Evolutionary conservation across 2,113 vertebrate species (phyloP).

Genomic region (human): GRCh38 chr6:111444501-111445000

Average conservation of each 20-base stretch:
- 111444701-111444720: neutral
- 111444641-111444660: constrained; percentile 33
- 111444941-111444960: neutral
- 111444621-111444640: neutral
- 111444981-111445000: neutral
- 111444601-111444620: neutral
- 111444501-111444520: neutral
- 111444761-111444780: neutral
- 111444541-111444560: neutral
- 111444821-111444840: neutral
- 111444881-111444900: neutral
- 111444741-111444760: neutral
- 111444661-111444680: neutral
- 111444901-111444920: neutral
- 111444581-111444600: neutral
- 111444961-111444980: neutral
- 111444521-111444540: neutral
- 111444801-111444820: neutral
- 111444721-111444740: neutral
- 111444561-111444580: neutral
- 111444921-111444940: neutral
- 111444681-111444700: neutral
- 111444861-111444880: neutral
- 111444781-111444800: constrained; percentile 1
- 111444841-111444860: constrained; percentile 35